phyloP scores from a whole-genome alignment of 2,888 invertebrate species.

The Monoplex corrugatus region DNA sequence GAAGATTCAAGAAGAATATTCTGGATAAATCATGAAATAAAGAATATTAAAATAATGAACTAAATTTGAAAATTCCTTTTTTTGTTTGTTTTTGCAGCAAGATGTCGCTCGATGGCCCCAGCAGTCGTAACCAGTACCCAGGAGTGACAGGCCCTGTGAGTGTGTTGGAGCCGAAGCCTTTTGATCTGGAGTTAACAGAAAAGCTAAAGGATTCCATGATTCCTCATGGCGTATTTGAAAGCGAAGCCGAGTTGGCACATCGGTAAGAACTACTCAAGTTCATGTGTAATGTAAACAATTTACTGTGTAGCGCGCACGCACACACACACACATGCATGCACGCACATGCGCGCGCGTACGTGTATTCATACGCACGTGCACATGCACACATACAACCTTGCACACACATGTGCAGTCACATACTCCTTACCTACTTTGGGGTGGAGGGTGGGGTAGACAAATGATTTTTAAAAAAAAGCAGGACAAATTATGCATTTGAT shows the following conservation, averaged over 20 bases:
- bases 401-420: no score
- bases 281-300: no score
- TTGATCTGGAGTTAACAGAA: conserved; percentile 88
- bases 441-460: no score
- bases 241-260: conserved; percentile 93
- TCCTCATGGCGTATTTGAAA: conserved; percentile 94
- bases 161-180: conserved; percentile 90
- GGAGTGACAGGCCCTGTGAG: conserved; percentile 98
- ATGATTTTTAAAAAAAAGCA: background rate
- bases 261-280: conserved; percentile 77
- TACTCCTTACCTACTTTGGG: no score
- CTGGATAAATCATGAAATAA: no score
- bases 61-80: background rate
- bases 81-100: conserved; percentile 32
- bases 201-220: conserved; percentile 90
- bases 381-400: background rate
- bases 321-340: no score
- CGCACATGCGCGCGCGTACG: no score
- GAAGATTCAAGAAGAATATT: no score
- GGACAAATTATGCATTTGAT: background rate
- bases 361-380: background rate
- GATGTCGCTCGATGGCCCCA: conserved; percentile 54
- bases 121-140: conserved; percentile 70
- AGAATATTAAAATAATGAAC: background rate
- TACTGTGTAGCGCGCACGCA: no score